Evolutionary conservation across 2,888 invertebrate genomes (phyloP).

Genomic region (Enchytraeus crypticus): DNA sequence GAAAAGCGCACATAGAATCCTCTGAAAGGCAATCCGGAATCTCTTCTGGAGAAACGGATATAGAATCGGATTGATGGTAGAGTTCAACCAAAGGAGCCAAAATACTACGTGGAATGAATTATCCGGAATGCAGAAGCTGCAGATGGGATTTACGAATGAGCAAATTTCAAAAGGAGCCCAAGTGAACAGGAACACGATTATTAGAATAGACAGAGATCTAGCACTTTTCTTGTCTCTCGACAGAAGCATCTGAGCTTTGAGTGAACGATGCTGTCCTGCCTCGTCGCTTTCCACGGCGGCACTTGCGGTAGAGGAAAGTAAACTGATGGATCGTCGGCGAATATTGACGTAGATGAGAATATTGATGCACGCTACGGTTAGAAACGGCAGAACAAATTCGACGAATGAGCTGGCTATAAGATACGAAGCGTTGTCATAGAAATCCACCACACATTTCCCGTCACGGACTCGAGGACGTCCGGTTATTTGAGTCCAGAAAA

Average conservation of each 20-base stretch:
- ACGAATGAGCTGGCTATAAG: conserved; percentile 25
- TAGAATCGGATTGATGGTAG: not conserved
- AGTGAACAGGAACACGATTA: conserved; percentile 29
- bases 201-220: conserved; percentile 28
- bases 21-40: not conserved
- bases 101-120: conserved; percentile 28
- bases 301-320: not conserved
- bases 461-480: conserved; percentile 18
- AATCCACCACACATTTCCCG: conserved; percentile 26
- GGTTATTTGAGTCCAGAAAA: conserved; percentile 27
- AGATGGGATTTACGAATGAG: conserved; percentile 25
- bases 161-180: conserved; percentile 32
- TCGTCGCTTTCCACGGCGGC: too few relatives aligned
- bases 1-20: too few relatives aligned
- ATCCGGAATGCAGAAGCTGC: conserved; percentile 23
- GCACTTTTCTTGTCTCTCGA: conserved; percentile 26
- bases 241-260: not conserved
- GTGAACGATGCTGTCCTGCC: not conserved
- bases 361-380: conserved; percentile 25
- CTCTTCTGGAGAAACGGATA: conserved; percentile 4
- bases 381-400: conserved; percentile 30
- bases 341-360: conserved; percentile 29
- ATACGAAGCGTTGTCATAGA: conserved; percentile 22
- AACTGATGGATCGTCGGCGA: conserved; percentile 8
- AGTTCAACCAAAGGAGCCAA: conserved; percentile 29